These are phyloP conservation scores for Bagarius yarrelli DNA, from an alignment of 2,113 vertebrate species.

Conservation along the genomic window DNA sequence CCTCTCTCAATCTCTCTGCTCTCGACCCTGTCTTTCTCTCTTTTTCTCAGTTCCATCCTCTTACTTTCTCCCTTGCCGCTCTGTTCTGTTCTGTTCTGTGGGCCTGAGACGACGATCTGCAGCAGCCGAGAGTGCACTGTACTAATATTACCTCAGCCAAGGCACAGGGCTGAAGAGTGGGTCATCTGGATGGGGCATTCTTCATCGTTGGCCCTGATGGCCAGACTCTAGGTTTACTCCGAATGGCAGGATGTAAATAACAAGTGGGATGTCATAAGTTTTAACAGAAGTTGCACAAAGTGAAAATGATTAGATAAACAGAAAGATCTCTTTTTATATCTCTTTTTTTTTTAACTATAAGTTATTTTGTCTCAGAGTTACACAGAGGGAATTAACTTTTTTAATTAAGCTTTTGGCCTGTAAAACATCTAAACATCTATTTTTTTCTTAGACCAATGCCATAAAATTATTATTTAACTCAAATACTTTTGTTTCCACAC, in stretches of 20 bases:
- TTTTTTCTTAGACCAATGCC: too few relatives aligned
- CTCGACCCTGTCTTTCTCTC: slow-evolving; percentile 45
- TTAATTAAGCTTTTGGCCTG: not conserved
- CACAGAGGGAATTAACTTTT: not conserved
- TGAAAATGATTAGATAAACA: not conserved
- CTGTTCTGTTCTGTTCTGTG: slow-evolving; percentile 21
- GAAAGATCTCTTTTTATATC: too few relatives aligned
- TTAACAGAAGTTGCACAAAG: not conserved
- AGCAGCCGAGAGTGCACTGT: slow-evolving; percentile 43
- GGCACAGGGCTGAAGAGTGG: slow-evolving; percentile 15
- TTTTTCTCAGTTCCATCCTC: slow-evolving; percentile 29
- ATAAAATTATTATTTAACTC: not conserved
- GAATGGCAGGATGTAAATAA: slow-evolving; percentile 25
- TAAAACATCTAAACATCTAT: not conserved
- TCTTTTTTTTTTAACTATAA: too few relatives aligned
- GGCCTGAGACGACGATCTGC: slow-evolving; percentile 21
- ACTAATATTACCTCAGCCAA: slow-evolving; percentile 36
- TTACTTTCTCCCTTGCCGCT: slow-evolving; percentile 23
- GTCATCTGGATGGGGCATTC: slow-evolving; percentile 47
- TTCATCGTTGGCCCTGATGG: slow-evolving; percentile 43
- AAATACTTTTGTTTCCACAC: not conserved
- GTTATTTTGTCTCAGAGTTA: too few relatives aligned
- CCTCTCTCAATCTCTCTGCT: slow-evolving; percentile 35
- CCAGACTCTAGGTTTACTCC: slow-evolving; percentile 27
- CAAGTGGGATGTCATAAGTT: not conserved